A percentile compares a stretch with the other conserved stretches of the same genome.
Evolutionary conservation across 2,113 vertebrate genomes (phyloP).

Genomic region (Corapipo altera): DNA sequence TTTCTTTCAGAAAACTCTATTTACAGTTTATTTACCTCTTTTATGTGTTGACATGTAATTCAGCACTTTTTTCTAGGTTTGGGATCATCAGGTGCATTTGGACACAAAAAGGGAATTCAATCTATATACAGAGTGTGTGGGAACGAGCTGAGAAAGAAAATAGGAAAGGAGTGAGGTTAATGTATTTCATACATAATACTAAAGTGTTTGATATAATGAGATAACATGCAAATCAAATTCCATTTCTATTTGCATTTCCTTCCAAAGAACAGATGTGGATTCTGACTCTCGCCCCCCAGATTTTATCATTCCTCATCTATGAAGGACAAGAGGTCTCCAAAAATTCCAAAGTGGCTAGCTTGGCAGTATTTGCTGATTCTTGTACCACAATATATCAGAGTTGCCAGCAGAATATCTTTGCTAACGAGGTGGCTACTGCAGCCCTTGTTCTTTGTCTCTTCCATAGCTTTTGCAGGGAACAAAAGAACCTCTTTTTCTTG

Average conservation of each 20-base stretch:
- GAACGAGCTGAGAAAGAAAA: background rate
- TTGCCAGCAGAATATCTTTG: background rate
- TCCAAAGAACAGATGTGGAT: background rate
- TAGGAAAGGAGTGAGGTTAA: background rate
- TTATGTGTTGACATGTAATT: background rate
- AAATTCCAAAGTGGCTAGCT: background rate
- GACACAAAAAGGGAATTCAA: background rate
- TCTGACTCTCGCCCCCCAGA: background rate
- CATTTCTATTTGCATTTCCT: background rate
- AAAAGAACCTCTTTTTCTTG: background rate
- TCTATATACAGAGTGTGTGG: too few relatives aligned
- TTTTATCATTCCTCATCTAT: background rate
- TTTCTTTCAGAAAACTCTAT: background rate
- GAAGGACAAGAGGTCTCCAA: background rate
- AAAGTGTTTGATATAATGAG: background rate
- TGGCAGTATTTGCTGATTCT: background rate
- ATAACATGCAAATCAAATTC: background rate
- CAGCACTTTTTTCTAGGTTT: background rate
- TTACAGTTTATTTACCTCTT: background rate
- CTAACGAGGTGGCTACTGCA: background rate
- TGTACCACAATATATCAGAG: background rate
- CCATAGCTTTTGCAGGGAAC: background rate
- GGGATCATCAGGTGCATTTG: background rate
- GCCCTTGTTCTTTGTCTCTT: background rate
- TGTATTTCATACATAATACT: background rate